These are phyloP conservation scores for Neoitamus cyanurus DNA, from an alignment of 2,888 invertebrate genomes.

Conservation along the genomic window DNA sequence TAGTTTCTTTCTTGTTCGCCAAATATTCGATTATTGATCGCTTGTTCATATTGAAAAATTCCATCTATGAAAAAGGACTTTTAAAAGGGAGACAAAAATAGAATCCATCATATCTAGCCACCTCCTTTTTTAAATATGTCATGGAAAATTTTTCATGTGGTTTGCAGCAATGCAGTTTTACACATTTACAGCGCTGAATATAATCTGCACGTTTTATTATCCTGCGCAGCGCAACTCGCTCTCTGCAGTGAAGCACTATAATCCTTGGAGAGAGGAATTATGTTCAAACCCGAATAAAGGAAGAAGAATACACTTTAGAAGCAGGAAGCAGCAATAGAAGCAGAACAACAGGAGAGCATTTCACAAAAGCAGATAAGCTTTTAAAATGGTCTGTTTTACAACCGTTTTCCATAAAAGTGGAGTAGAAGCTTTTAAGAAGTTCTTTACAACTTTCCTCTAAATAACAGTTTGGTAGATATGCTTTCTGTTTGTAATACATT, in stretches of 20 bases:
- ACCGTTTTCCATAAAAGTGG: no score
- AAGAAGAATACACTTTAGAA: no score
- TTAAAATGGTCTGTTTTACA: no score
- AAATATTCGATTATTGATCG: background rate
- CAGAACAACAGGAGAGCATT: no score
- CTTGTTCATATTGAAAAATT: conserved; percentile 5
- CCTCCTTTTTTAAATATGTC: conserved; percentile 56
- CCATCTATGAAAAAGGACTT: background rate
- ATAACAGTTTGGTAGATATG: no score
- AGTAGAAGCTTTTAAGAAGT: no score
- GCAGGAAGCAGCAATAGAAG: no score
- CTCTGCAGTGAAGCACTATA: conserved; percentile 59
- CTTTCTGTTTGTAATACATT: no score
- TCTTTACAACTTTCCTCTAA: no score
- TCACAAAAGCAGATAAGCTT: no score
- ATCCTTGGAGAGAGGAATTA: conserved; percentile 53
- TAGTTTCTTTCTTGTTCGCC: conserved; percentile 25
- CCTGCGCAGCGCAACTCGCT: conserved; percentile 58
- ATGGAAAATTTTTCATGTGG: background rate
- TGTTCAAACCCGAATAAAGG: no score
- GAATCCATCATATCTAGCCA: no score
- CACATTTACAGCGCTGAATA: background rate
- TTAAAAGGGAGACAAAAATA: background rate
- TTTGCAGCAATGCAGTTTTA: conserved; percentile 46
- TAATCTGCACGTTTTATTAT: conserved; percentile 54